phyloP scores from a whole-genome alignment of 2,113 vertebrate genomes.

The Isichthys henryi region DNA sequence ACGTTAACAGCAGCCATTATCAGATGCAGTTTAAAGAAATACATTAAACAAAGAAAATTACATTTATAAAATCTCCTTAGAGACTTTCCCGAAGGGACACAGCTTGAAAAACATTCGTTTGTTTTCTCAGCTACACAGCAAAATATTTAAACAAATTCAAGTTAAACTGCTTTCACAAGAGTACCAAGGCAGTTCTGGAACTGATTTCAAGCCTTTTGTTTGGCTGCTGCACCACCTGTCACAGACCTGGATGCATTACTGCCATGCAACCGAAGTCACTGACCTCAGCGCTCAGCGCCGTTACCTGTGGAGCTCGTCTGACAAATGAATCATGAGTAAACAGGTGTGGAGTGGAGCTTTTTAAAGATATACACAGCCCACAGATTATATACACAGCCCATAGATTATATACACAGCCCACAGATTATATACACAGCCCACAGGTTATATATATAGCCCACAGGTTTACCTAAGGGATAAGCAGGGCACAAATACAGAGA shows the following conservation, averaged over 20 bases:
- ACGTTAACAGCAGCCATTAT: background rate
- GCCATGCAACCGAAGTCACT: background rate
- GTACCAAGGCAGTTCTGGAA: background rate
- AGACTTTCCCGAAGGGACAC: background rate
- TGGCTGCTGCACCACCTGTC: background rate
- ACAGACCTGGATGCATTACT: background rate
- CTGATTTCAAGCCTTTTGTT: background rate
- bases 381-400: no score
- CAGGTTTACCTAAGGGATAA: background rate
- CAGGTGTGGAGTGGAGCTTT: background rate
- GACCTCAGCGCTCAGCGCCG: background rate
- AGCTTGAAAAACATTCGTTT: background rate
- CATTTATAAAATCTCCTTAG: background rate
- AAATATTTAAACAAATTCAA: background rate
- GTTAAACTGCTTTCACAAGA: background rate
- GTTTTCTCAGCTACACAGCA: background rate
- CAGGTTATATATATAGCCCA: no score
- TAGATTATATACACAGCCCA: no score
- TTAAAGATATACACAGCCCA: background rate
- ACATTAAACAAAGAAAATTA: background rate
- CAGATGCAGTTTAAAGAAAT: slow-evolving; percentile 4
- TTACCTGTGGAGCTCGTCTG: background rate
- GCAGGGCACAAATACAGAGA: background rate
- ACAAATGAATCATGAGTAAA: background rate
- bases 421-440: no score